Percentiles rank a stretch among this genome's conserved stretches.
phyloP scores from a whole-genome alignment of 2,797 vertebrate species.

The Esox lucius region DNA sequence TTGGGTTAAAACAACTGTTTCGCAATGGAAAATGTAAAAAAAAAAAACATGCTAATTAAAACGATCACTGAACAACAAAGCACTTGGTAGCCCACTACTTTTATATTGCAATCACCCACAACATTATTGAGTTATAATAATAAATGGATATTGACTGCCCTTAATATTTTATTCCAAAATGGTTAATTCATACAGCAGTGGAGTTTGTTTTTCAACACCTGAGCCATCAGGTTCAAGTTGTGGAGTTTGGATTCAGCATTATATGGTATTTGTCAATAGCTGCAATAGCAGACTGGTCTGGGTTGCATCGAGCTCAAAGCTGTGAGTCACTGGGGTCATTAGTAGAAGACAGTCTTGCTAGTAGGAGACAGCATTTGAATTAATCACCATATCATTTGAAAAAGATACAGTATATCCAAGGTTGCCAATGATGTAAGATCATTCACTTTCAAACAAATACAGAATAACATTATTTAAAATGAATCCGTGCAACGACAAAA shows the following conservation, averaged over 20 bases:
- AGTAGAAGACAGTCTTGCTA: too few species aligned
- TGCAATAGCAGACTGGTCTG: not conserved
- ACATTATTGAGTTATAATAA: not conserved
- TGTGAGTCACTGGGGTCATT: too few species aligned
- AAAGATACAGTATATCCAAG: not conserved
- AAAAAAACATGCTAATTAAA: not conserved
- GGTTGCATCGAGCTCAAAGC: too few species aligned
- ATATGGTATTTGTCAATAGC: not conserved
- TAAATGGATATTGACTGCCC: not conserved
- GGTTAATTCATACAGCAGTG: not conserved
- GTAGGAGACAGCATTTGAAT: not conserved
- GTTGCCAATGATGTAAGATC: not conserved
- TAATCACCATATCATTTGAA: not conserved
- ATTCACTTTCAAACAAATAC: not conserved
- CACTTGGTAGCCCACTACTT: not conserved
- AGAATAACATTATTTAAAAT: not conserved
- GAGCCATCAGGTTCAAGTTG: not conserved
- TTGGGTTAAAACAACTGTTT: not conserved
- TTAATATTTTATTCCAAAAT: not conserved
- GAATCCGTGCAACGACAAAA: not conserved
- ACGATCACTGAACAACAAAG: too few species aligned
- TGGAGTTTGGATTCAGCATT: not conserved
- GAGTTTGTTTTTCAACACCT: not conserved
- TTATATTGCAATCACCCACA: not conserved
- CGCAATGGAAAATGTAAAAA: not conserved